Conservation (phyloP, 2,113 vertebrate genomes). For the Mobula hypostoma region DNA sequence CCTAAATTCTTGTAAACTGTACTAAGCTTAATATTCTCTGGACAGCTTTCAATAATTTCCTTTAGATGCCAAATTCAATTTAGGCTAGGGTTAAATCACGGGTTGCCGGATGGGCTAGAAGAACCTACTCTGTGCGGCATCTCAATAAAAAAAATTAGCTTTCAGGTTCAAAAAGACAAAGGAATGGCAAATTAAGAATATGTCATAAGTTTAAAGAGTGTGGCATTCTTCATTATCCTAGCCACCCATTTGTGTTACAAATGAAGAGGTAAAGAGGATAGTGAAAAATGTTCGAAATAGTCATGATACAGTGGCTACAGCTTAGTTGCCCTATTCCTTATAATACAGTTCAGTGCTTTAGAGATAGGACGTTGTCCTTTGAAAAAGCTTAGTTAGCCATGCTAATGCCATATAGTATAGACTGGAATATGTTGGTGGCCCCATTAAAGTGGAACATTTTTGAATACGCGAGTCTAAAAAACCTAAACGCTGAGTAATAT, state of each 20-base stretch:
- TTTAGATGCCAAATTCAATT: background rate
- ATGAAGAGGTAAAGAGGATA: background rate
- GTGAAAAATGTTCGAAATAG: background rate
- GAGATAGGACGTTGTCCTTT: too few species aligned
- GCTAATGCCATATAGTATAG: too few species aligned
- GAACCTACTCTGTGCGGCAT: too few species aligned
- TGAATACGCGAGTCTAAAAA: background rate
- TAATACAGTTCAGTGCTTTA: background rate
- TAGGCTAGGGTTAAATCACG: background rate
- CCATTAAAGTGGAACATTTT: too few species aligned
- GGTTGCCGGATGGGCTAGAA: too few species aligned
- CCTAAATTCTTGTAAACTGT: background rate
- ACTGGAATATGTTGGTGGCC: too few species aligned
- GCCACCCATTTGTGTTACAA: background rate
- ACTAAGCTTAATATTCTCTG: background rate
- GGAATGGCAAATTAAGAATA: background rate
- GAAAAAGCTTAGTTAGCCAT: too few species aligned
- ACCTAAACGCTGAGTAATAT: conserved; percentile 20
- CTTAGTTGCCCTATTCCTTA: background rate
- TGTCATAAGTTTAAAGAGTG: background rate
- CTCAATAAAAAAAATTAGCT: background rate
- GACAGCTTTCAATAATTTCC: background rate
- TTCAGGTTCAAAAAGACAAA: background rate
- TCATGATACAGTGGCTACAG: background rate
- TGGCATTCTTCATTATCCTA: background rate